Evolutionary conservation across 1,140 invertebrate genomes (phyloP).

Genomic region (Drosophila ficusphila): DNA sequence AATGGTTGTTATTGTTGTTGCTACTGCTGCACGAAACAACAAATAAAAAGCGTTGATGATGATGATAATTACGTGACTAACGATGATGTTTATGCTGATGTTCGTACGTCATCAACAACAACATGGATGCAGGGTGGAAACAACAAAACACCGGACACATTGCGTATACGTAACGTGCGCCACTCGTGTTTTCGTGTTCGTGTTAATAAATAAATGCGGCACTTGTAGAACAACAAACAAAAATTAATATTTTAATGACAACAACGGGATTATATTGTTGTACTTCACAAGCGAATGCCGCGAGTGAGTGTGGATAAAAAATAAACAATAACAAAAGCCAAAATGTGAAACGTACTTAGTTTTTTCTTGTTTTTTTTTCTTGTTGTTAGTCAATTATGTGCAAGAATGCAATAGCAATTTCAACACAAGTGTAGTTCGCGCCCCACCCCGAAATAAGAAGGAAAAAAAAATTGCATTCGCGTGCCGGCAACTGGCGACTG

Average conservation of each 20-base stretch:
- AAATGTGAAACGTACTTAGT: neutral
- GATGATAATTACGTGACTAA: conserved; percentile 26
- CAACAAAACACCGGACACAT: conserved; percentile 24
- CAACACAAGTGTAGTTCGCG: conserved; percentile 28
- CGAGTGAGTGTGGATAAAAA: neutral
- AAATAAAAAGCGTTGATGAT: conserved; percentile 1
- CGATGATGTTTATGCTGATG: neutral
- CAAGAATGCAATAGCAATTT: conserved; percentile 33
- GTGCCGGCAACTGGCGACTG: conserved; percentile 33
- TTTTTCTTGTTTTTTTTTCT: neutral
- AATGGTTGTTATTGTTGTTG: conserved; percentile 26
- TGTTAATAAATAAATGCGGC: conserved; percentile 9
- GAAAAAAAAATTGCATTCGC: conserved; percentile 9
- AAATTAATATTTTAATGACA: conserved; percentile 1
- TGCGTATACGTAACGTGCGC: conserved; percentile 54
- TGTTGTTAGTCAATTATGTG: conserved; percentile 23
- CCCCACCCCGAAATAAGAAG: conserved; percentile 23
- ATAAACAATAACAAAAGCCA: neutral
- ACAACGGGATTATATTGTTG: conserved; percentile 43
- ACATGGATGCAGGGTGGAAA: conserved; percentile 17
- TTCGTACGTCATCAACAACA: conserved; percentile 16
- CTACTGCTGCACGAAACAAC: conserved; percentile 8
- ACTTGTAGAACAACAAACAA: conserved; percentile 3
- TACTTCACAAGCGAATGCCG: conserved; percentile 12
- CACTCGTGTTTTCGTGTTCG: conserved; percentile 1